These are phyloP conservation scores for Ptychoptera contaminata DNA, from an alignment of 2,888 invertebrate genomes.

Conservation along the genomic window DNA sequence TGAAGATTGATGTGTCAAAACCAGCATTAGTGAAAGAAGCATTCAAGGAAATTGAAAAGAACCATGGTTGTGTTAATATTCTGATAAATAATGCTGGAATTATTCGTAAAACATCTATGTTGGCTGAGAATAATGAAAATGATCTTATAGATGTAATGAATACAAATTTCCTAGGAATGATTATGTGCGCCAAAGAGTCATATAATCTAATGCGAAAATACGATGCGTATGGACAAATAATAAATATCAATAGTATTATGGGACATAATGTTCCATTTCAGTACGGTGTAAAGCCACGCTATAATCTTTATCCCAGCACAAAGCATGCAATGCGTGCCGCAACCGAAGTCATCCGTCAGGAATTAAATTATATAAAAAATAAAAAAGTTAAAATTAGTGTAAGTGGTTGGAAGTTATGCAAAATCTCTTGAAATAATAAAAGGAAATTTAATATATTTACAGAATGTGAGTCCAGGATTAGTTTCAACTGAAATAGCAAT, in stretches of 20 bases:
- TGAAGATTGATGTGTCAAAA: slow-evolving; percentile 35
- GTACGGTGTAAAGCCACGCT: background rate
- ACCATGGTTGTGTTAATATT: slow-evolving; percentile 37
- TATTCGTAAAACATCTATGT: slow-evolving; percentile 12
- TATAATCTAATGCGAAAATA: slow-evolving; percentile 32
- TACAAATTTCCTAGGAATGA: slow-evolving; percentile 29
- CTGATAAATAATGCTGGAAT: slow-evolving; percentile 42
- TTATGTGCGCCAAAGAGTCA: slow-evolving; percentile 31
- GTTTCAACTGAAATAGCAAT: background rate
- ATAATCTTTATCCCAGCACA: slow-evolving; percentile 20
- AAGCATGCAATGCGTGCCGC: slow-evolving; percentile 24
- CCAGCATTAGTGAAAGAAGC: slow-evolving; percentile 36
- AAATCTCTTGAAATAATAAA: too few species aligned
- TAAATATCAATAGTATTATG: slow-evolving; percentile 31
- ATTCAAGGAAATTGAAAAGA: slow-evolving; percentile 35
- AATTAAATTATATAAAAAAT: slow-evolving; percentile 14
- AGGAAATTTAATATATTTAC: too few species aligned
- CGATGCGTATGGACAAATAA: slow-evolving; percentile 29
- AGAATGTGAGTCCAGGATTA: slow-evolving; percentile 1
- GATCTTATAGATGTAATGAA: slow-evolving; percentile 26
- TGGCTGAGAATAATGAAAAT: slow-evolving; percentile 12
- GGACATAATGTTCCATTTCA: slow-evolving; percentile 30
- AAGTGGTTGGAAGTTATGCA: too few species aligned
- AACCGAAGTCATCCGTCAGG: slow-evolving; percentile 23
- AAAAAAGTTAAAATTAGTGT: background rate